Percentiles rank a stretch among this genome's conserved stretches.
These are phyloP conservation scores for Helostoma temminkii DNA, from an alignment of 2,797 vertebrate species.

Conservation along the genomic window DNA sequence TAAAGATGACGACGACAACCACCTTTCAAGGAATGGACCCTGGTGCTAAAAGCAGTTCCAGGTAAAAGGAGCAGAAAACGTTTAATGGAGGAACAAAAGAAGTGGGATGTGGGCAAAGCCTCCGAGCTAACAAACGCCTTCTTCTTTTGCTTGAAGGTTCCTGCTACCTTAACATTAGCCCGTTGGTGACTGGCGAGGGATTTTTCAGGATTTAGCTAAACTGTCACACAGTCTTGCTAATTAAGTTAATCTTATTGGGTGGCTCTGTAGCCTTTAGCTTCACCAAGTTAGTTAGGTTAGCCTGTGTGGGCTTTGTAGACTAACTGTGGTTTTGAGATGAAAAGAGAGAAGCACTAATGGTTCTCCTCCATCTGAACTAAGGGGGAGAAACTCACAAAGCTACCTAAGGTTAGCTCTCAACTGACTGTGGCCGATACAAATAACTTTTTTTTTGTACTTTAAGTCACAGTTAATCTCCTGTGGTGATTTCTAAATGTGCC, in stretches of 20 bases:
- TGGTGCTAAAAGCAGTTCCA: conserved; percentile 85
- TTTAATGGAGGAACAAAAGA: conserved; percentile 84
- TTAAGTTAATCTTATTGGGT: conserved; percentile 75
- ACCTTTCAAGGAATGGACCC: conserved; percentile 86
- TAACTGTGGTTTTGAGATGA: not conserved
- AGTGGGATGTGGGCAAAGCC: conserved; percentile 71
- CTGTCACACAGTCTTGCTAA: conserved; percentile 69
- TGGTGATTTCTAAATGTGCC: conserved; percentile 2
- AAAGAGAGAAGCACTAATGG: not conserved
- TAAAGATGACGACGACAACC: conserved; percentile 87
- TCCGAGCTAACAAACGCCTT: conserved; percentile 53
- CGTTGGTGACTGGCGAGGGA: conserved; percentile 38
- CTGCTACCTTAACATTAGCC: conserved; percentile 24
- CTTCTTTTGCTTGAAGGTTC: conserved; percentile 14
- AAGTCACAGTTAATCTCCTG: conserved; percentile 1
- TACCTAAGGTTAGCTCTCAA: not conserved
- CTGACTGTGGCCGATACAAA: conserved; percentile 3
- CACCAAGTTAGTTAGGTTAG: conserved; percentile 54
- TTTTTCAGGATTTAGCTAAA: conserved; percentile 71
- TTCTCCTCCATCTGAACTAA: not conserved
- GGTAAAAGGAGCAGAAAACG: conserved; percentile 74
- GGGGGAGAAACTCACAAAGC: conserved; percentile 8
- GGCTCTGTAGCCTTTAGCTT: conserved; percentile 42
- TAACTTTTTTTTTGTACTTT: conserved; percentile 43
- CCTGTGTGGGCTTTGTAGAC: conserved; percentile 10